Evolutionary conservation across 2,797 vertebrate species (phyloP).

Genomic region (Pygocentrus nattereri): DNA sequence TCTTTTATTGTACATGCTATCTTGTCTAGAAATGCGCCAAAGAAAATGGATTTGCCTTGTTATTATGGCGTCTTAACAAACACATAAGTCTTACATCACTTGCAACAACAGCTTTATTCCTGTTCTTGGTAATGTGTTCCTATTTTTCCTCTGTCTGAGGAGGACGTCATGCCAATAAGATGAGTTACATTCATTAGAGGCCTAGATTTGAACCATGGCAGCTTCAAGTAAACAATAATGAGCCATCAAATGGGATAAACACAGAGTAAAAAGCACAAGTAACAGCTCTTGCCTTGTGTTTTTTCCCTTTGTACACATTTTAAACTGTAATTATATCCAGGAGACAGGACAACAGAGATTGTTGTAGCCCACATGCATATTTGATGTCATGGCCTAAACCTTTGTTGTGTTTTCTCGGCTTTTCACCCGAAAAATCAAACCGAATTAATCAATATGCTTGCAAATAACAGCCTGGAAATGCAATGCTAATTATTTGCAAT

Average conservation of each 20-base stretch:
- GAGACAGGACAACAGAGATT: neutral
- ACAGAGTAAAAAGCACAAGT: constrained; percentile 5
- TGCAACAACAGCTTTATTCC: constrained; percentile 31
- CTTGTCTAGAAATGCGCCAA: constrained; percentile 39
- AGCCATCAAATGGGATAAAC: neutral
- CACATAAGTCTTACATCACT: neutral
- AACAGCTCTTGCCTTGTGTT: neutral
- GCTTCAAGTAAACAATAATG: constrained; percentile 26
- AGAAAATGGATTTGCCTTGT: neutral
- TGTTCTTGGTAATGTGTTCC: neutral
- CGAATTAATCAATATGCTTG: constrained; percentile 6
- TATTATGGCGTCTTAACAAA: neutral
- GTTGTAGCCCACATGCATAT: neutral
- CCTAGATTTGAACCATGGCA: constrained; percentile 9
- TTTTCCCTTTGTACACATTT: constrained; percentile 1
- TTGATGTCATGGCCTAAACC: neutral
- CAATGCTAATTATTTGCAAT: constrained; percentile 13
- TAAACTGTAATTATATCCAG: neutral
- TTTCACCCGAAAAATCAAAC: neutral
- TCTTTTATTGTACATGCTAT: constrained; percentile 33
- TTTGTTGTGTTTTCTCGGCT: neutral
- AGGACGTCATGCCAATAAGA: neutral
- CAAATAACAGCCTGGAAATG: neutral
- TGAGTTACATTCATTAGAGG: constrained; percentile 9
- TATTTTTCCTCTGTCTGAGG: no score